These are phyloP conservation scores for Laodelphax striatellus DNA, from an alignment of 1,140 invertebrate genomes.

Conservation along the genomic window DNA sequence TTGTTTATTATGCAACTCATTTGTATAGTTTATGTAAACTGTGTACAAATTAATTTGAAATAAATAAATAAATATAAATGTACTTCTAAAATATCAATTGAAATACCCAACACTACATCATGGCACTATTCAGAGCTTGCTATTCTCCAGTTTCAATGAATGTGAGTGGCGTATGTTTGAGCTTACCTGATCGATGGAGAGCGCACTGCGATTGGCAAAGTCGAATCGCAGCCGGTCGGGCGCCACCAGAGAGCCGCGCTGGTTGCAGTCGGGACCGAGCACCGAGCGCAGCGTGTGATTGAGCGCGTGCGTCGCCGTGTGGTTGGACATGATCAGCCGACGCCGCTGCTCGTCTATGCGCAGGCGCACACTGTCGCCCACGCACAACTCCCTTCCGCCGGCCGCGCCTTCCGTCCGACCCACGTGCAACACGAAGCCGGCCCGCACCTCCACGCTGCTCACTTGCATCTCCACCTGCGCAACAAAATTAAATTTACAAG, in stretches of 20 bases:
- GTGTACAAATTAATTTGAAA: no score
- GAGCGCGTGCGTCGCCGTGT: slow-evolving; percentile 95
- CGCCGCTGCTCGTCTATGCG: slow-evolving; percentile 75
- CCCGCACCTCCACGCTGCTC: slow-evolving; percentile 90
- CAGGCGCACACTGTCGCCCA: slow-evolving; percentile 77
- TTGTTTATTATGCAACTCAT: no score
- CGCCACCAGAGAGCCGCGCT: slow-evolving; percentile 96
- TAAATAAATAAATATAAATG: no score
- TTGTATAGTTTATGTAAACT: no score
- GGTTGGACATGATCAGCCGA: slow-evolving; percentile 93
- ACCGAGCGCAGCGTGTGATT: slow-evolving; percentile 90
- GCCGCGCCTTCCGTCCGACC: slow-evolving; percentile 77
- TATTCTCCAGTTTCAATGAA: no score
- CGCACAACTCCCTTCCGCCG: slow-evolving; percentile 61
- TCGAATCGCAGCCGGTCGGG: slow-evolving; percentile 94
- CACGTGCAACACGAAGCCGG: slow-evolving; percentile 91
- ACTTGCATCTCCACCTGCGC: slow-evolving; percentile 40
- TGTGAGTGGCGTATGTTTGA: no score
- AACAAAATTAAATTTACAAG: not conserved
- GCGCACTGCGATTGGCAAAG: slow-evolving; percentile 58
- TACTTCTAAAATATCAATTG: no score
- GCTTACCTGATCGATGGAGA: not conserved
- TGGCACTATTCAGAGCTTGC: no score
- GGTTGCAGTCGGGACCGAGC: slow-evolving; percentile 82
- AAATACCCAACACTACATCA: no score